Base-by-base conservation (phyloP, 2,113 vertebrate genomes). In the Colistium nudipinnis region DNA sequence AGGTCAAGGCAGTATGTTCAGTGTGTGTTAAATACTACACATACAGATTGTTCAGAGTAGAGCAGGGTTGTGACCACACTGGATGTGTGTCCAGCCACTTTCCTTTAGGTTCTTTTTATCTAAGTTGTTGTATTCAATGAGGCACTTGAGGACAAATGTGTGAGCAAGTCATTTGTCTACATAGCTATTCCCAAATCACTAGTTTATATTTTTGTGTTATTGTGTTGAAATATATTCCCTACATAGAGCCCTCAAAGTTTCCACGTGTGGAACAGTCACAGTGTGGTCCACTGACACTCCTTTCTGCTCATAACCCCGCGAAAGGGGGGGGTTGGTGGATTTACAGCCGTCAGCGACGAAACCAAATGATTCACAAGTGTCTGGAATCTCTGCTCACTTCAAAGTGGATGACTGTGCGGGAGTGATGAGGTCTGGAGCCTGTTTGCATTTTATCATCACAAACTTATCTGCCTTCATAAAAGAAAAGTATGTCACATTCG, bases 1-100 rank as follows among this genome's bases (percentile, higher is more conserved):
- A 60, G 81, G 81, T 86, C 70, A 72, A 44, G 63, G 62, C 64
- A 30, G 4, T 19, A 30, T 45, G 47, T 66, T 43, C 36, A 2
- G 9, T 19, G 28, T n/a, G n/a, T n/a, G 55, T 45, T 70, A 28
- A 17, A 47, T 47, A 17, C 55, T 64, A 4, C 60, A 68, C 51
- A 59, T 52, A 30, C 4, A 56, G 25, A 17, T 41, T 1, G 13
- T 10, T 22, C 43, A 4, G 16, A 28, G 30, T 4, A 17, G 31
- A 60, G 9, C 33, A 17, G 17, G 9, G 16, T 35, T 49, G 20
- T 25, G 33, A 9, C 19, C 19, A 38, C 28, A 1, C 41, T 49
- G 30, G n/a, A 8, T n/a, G 24, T 3, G 2, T 24, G 24, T 47
- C 35, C 17, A n/a, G n/a, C n/a, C n/a, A n/a, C n/a, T n/a, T n/a